Evolutionary conservation across 2,888 invertebrate species (phyloP).

Genomic region (Taphrorychus bicolor): DNA sequence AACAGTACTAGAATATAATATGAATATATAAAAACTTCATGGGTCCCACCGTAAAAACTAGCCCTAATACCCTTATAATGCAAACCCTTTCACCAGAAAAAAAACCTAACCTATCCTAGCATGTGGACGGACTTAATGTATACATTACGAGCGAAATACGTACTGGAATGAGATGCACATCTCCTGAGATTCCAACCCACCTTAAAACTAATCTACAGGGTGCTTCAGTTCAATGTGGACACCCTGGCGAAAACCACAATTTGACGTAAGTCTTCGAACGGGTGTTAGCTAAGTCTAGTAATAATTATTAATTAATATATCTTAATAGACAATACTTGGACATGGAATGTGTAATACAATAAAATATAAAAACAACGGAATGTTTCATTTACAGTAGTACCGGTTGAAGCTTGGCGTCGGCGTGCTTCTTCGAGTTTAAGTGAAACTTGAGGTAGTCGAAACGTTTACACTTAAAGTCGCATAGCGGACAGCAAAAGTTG

Average conservation of each 20-base stretch:
- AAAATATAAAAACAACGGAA: neutral
- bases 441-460: constrained; percentile 64
- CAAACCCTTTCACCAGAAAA: neutral
- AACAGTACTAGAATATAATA: neutral
- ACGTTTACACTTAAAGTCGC: constrained; percentile 70
- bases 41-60: neutral
- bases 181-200: neutral
- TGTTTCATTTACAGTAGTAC: constrained; percentile 19
- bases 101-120: neutral
- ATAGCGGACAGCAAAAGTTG: constrained; percentile 69
- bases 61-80: neutral
- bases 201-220: neutral
- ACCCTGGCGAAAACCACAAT: too few relatives aligned
- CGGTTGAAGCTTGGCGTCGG: constrained; percentile 35
- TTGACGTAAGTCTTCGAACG: too few relatives aligned
- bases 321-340: too few relatives aligned
- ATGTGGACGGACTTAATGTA: neutral
- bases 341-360: neutral
- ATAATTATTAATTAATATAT: too few relatives aligned
- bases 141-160: neutral
- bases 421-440: constrained; percentile 51
- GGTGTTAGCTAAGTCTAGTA: too few relatives aligned
- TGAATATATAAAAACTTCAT: too few relatives aligned
- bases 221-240: too few relatives aligned
- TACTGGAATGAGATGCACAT: neutral